Conservation (phyloP, 2,113 vertebrate species). For the Furnarius figulus region DNA sequence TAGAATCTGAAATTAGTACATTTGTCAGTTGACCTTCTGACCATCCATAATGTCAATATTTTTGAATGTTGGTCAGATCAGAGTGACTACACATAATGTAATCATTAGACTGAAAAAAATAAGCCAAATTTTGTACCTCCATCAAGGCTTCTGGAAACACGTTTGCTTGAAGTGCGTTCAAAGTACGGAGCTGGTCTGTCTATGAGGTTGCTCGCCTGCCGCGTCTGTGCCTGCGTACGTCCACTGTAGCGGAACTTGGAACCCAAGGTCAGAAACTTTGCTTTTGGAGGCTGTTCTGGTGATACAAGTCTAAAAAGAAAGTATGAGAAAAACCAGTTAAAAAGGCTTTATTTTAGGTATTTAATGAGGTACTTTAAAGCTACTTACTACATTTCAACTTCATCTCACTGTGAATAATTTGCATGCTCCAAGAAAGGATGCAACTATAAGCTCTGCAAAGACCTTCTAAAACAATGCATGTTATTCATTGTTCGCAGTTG, state of each 20-base stretch:
- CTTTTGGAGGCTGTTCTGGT: slow-evolving; percentile 85
- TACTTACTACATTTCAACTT: not conserved
- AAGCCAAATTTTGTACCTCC: slow-evolving; percentile 70
- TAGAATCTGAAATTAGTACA: not conserved
- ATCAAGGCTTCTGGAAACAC: slow-evolving; percentile 84
- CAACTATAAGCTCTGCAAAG: not conserved
- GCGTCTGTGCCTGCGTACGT: slow-evolving; percentile 85
- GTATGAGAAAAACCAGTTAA: not conserved
- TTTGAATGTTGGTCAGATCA: not conserved
- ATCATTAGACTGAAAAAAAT: not conserved
- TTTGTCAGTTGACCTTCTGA: not conserved
- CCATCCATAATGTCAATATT: fast-evolving
- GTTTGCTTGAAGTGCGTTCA: slow-evolving; percentile 84
- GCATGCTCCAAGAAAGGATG: not conserved
- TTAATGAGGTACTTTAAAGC: not conserved
- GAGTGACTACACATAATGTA: not conserved
- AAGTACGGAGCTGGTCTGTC: slow-evolving; percentile 84
- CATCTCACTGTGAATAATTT: not conserved
- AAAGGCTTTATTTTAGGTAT: not conserved
- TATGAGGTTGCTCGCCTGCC: slow-evolving; percentile 85
- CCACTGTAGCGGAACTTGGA: slow-evolving; percentile 91
- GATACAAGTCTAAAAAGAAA: slow-evolving; percentile 75
- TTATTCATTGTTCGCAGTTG: not conserved
- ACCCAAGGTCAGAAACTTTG: slow-evolving; percentile 85
- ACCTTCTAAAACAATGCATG: not conserved